Base-by-base conservation (phyloP, 1,140 invertebrate genomes). In the Periplaneta americana region DNA sequence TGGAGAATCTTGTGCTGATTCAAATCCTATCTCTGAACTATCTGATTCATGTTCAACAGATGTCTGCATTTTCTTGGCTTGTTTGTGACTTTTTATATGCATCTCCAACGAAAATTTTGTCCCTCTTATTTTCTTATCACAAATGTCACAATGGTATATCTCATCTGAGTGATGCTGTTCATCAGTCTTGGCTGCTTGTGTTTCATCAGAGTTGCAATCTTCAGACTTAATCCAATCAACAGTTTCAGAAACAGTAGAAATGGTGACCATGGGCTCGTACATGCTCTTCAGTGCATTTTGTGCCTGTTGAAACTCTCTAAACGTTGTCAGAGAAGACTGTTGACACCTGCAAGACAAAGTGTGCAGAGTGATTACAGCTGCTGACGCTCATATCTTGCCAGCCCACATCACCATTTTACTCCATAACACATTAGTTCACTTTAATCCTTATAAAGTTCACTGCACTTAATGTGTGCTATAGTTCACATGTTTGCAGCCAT, bases 321-420 rank as follows among this genome's bases (percentile, higher is more conserved):
- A 48, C 28, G 77, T 37, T 78, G 77, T 78, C 77, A 39, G 77
- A 15, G 77, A 34, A 48, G 33, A 5, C 35, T 18, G 35, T 28
- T 48, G 77, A 31, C n/a, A 78, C 77, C 77, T 78, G 77, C 77
- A 78, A 78, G 77, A 78, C 77, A 78, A 78, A 78, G 48, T 66
- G 48, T 28, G 48, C 77, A 48, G 76, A 78, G 77, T 34, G 28
- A 78, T 78, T 78, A 78, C 77, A 78, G 77, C 35, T 78, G 35
- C 35, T 17, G 39, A 31, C 9, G 34, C 22, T 48, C 9, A 28
- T 2, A 34, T 28, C 31, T 33, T 76, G 75, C 32, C 31, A 34
- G 75, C 22, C 35, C 18, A 48, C 39, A 48, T 48, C 39, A 48
- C 5, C 39, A 48, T 48, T 48, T 18, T 8, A 66, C 48, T 8